Conservation (phyloP, 2,113 vertebrate genomes). For the Nicator chloris region DNA sequence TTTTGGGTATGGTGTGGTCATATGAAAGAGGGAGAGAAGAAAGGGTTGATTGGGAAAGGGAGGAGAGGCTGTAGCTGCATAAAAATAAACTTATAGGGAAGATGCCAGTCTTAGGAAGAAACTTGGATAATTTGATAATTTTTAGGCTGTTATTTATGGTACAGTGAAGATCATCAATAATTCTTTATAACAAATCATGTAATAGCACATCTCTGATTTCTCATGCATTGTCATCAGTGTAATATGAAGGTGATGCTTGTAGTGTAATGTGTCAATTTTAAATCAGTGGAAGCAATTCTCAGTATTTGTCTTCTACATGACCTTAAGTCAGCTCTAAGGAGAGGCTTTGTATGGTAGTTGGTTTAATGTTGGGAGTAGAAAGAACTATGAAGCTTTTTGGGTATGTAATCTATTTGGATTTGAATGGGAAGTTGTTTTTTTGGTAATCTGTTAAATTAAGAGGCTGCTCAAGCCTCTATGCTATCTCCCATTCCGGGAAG, state of each 20-base stretch:
- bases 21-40: neutral
- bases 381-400: neutral
- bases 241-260: neutral
- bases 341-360: neutral
- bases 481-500: neutral
- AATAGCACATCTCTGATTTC: neutral
- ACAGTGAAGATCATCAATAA: neutral
- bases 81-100: neutral
- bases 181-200: neutral
- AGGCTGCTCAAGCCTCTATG: neutral
- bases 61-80: neutral
- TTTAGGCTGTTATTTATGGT: neutral
- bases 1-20: constrained; percentile 11
- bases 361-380: neutral
- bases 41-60: neutral
- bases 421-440: neutral
- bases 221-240: neutral
- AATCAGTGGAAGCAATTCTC: neutral
- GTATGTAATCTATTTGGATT: neutral
- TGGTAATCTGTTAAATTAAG: neutral
- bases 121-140: neutral
- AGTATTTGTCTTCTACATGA: neutral
- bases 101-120: neutral
- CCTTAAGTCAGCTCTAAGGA: neutral
- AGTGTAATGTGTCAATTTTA: neutral